A percentile compares a stretch with the other conserved stretches of the same genome.
phyloP scores from a whole-genome alignment of 1,140 invertebrate species.

The Helicoverpa armigera region DNA sequence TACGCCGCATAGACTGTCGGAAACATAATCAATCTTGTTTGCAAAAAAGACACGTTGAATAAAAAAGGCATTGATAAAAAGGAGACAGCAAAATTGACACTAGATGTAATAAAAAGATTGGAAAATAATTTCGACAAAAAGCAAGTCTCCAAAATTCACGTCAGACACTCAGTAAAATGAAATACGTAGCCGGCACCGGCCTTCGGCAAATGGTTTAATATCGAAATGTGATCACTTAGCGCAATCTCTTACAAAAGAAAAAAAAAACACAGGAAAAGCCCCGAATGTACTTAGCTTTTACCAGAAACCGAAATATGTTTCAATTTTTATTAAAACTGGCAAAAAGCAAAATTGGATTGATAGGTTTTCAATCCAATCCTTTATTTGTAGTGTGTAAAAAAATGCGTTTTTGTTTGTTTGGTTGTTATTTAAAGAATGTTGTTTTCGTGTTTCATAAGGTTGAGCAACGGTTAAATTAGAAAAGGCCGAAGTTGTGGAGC shows the following conservation, averaged over 20 bases:
- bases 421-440: constrained; percentile 26
- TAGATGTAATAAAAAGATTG: constrained; percentile 81
- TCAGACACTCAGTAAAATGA: constrained; percentile 86
- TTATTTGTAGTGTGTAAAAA: constrained; percentile 63
- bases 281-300: constrained; percentile 84
- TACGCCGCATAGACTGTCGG: constrained; percentile 23
- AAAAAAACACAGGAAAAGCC: constrained; percentile 79
- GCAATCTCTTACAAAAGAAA: constrained; percentile 86
- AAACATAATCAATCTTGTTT: constrained; percentile 48
- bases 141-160: constrained; percentile 83
- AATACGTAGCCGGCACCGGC: constrained; percentile 85
- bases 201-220: constrained; percentile 85
- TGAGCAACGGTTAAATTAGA: constrained; percentile 50
- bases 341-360: constrained; percentile 73
- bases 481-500: constrained; percentile 51
- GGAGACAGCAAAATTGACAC: constrained; percentile 71
- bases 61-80: constrained; percentile 57
- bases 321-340: constrained; percentile 77
- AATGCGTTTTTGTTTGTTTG: constrained; percentile 51
- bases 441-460: constrained; percentile 22
- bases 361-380: constrained; percentile 67
- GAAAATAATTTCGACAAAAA: constrained; percentile 84
- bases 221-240: constrained; percentile 87
- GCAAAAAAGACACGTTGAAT: constrained; percentile 51
- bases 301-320: constrained; percentile 82